phyloP scores from a whole-genome alignment of 2,888 invertebrate species.

The Drosophila peninsularis region DNA sequence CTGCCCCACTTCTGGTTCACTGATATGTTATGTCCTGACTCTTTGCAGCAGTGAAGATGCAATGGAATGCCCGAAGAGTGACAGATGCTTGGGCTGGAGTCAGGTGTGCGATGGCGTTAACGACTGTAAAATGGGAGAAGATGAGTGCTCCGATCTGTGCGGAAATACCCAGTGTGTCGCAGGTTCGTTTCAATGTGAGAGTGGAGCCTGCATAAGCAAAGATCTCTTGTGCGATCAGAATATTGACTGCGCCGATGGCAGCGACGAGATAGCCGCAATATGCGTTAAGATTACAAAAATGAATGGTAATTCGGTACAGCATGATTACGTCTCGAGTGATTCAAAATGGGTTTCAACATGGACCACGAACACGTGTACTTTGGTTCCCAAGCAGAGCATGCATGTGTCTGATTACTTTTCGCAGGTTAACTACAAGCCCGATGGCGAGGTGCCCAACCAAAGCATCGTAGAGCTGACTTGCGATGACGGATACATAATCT shows the following conservation, averaged over 20 bases:
- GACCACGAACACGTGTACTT: background rate
- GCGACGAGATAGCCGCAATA: conserved; percentile 33
- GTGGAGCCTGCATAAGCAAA: conserved; percentile 60
- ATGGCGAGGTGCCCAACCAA: background rate
- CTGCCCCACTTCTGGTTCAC: too few species aligned
- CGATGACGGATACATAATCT: background rate
- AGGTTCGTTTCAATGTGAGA: conserved; percentile 59
- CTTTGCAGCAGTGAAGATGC: background rate
- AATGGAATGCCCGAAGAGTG: conserved; percentile 8
- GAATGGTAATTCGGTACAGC: rapidly evolving
- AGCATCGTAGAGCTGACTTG: background rate
- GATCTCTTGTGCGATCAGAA: conserved; percentile 22
- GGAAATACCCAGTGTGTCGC: conserved; percentile 61
- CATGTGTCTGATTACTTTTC: background rate
- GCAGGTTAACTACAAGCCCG: background rate
- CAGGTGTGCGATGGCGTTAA: conserved; percentile 64
- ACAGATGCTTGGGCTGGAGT: conserved; percentile 33
- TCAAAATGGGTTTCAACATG: too few species aligned
- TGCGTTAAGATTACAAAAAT: background rate
- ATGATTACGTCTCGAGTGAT: background rate
- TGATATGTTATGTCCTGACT: background rate
- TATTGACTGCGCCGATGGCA: conserved; percentile 42
- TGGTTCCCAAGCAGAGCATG: background rate
- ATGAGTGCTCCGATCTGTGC: conserved; percentile 71
- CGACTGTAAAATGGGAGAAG: conserved; percentile 68